Conservation (phyloP, 1,140 invertebrate species). For the Bombus consobrinus region DNA sequence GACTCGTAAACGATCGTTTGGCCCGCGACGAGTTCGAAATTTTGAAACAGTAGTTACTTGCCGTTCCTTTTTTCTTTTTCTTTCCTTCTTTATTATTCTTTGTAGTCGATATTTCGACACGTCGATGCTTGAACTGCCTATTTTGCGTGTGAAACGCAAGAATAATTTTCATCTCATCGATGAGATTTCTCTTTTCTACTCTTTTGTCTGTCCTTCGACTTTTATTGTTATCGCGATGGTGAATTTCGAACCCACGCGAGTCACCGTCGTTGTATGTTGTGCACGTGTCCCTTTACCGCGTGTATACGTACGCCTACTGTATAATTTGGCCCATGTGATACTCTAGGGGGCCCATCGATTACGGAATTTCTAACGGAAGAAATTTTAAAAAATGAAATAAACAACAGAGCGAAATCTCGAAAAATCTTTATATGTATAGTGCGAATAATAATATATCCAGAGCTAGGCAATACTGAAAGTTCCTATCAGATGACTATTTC, state of each 20-base stretch:
- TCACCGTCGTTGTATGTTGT: constrained; percentile 58
- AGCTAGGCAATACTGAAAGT: constrained; percentile 83
- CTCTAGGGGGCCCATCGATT: constrained; percentile 76
- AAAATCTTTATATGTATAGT: constrained; percentile 59
- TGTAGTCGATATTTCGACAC: neutral
- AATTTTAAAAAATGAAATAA: neutral
- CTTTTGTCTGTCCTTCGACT: no score
- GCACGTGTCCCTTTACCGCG: constrained; percentile 58
- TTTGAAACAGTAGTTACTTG: no score
- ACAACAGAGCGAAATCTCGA: constrained; percentile 10
- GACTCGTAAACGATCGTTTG: constrained; percentile 43
- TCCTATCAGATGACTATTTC: constrained; percentile 82
- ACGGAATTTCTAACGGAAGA: constrained; percentile 60
- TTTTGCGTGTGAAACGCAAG: no score
- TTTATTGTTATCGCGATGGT: neutral
- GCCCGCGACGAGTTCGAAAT: constrained; percentile 47
- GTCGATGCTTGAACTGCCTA: neutral
- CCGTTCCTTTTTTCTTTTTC: no score
- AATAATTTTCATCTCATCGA: neutral
- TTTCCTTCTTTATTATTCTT: neutral
- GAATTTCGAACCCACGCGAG: constrained; percentile 56
- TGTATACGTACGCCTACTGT: constrained; percentile 58
- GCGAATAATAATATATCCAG: constrained; percentile 75
- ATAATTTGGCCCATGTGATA: constrained; percentile 81
- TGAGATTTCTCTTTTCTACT: neutral